A percentile compares a stretch with the other conserved stretches of the same genome.
Conservation (phyloP, 2,888 invertebrate species). For the Thyatira batis region DNA sequence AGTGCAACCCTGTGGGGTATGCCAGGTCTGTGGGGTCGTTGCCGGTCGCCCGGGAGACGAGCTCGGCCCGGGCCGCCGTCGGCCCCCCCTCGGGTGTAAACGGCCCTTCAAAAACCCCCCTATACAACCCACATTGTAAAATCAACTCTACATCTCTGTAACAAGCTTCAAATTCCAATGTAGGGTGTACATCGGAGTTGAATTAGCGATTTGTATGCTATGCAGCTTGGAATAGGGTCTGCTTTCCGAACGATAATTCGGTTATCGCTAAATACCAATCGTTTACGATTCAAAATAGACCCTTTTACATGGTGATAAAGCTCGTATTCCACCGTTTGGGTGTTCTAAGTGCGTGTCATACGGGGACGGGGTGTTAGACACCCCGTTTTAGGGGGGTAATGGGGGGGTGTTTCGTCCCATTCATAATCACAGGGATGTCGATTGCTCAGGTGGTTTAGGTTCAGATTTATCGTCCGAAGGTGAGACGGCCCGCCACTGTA, state of each 20-base stretch:
- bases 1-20: slow-evolving; percentile 55
- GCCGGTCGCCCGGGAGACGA: slow-evolving; percentile 72
- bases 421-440: slow-evolving; percentile 75
- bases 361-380: slow-evolving; percentile 21
- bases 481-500: slow-evolving; percentile 61
- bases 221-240: slow-evolving; percentile 70
- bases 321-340: slow-evolving; percentile 24
- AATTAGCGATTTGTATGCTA: slow-evolving; percentile 73
- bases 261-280: slow-evolving; percentile 53
- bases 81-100: slow-evolving; percentile 50
- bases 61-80: slow-evolving; percentile 64
- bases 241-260: slow-evolving; percentile 74
- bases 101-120: slow-evolving; percentile 48
- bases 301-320: slow-evolving; percentile 28
- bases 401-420: slow-evolving; percentile 54
- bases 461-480: slow-evolving; percentile 74
- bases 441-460: slow-evolving; percentile 78
- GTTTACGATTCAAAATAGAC: slow-evolving; percentile 27
- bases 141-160: slow-evolving; percentile 24
- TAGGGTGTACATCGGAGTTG: slow-evolving; percentile 30
- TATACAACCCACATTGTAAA: slow-evolving; percentile 22
- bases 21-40: slow-evolving; percentile 22
- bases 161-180: slow-evolving; percentile 26
- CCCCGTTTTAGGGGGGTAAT: slow-evolving; percentile 20
- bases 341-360: slow-evolving; percentile 23